These are phyloP conservation scores for Capitella teleta DNA, from an alignment of 1,140 invertebrate species.

Conservation along the genomic window DNA sequence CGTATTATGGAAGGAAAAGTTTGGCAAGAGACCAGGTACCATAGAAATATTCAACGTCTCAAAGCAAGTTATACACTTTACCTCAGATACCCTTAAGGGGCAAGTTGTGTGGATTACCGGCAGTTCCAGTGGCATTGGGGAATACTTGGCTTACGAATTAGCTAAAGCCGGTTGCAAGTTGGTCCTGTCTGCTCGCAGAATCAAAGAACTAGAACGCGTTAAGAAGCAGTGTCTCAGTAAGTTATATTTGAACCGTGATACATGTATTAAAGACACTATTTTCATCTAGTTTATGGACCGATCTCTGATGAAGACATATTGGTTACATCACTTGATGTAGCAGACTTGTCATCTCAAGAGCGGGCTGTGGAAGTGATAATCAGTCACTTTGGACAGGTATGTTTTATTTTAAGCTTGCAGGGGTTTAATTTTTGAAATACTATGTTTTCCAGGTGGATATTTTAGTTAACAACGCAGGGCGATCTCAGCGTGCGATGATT, in stretches of 20 bases:
- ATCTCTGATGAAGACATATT: too few relatives aligned
- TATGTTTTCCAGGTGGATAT: slow-evolving; percentile 54
- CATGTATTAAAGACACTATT: too few relatives aligned
- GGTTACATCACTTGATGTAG: too few relatives aligned
- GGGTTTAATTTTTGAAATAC: too few relatives aligned
- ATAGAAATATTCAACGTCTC: too few relatives aligned
- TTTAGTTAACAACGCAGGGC: slow-evolving; percentile 69
- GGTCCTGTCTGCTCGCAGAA: slow-evolving; percentile 62
- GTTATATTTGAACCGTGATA: too few relatives aligned
- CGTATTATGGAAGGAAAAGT: slow-evolving; percentile 9
- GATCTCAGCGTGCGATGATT: slow-evolving; percentile 67
- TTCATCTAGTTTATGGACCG: too few relatives aligned
- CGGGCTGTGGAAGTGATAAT: too few relatives aligned
- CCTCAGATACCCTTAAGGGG: slow-evolving; percentile 44
- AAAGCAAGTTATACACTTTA: too few relatives aligned
- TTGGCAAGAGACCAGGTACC: slow-evolving; percentile 11
- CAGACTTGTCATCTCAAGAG: too few relatives aligned
- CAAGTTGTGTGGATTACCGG: slow-evolving; percentile 83
- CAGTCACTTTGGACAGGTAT: too few relatives aligned
- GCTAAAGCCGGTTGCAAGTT: slow-evolving; percentile 60
- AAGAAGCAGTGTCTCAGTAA: slow-evolving; percentile 58
- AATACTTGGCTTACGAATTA: slow-evolving; percentile 59
- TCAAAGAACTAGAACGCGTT: slow-evolving; percentile 59
- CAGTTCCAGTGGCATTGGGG: slow-evolving; percentile 79
- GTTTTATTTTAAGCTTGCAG: too few relatives aligned